Percentiles rank a stretch among this genome's conserved stretches.
Conservation (phyloP, 2,888 invertebrate genomes). For the Cosmia pyralina region DNA sequence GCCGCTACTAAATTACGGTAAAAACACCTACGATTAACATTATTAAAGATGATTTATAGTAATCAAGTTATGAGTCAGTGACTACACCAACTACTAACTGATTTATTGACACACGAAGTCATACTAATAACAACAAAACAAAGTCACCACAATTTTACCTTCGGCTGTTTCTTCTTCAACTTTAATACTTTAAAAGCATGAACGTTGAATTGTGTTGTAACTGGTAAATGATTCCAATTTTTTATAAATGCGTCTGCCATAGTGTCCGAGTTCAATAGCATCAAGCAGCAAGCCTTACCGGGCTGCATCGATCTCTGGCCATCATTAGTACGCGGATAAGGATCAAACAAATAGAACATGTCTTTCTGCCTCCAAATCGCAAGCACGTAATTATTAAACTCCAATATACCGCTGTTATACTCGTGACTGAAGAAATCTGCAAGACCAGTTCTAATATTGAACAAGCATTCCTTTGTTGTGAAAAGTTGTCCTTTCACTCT, state of each 20-base stretch:
- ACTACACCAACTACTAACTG: background rate
- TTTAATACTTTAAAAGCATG: slow-evolving; percentile 91
- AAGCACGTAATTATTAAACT: slow-evolving; percentile 90
- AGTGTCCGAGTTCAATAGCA: slow-evolving; percentile 91
- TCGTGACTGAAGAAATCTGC: slow-evolving; percentile 89
- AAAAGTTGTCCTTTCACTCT: slow-evolving; percentile 86
- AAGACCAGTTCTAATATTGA: slow-evolving; percentile 86
- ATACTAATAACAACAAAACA: background rate
- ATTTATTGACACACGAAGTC: background rate
- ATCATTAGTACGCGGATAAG: slow-evolving; percentile 91
- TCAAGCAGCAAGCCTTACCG: slow-evolving; percentile 91
- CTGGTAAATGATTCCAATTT: slow-evolving; percentile 88
- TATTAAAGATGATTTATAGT: background rate
- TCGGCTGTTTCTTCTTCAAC: slow-evolving; percentile 83
- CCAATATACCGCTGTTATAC: slow-evolving; percentile 88
- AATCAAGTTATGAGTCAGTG: background rate
- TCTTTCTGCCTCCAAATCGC: slow-evolving; percentile 92
- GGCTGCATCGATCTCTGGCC: slow-evolving; percentile 88
- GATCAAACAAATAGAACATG: slow-evolving; percentile 92
- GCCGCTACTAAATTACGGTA: background rate
- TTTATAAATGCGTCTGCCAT: slow-evolving; percentile 87
- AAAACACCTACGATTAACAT: background rate
- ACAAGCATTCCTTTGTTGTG: slow-evolving; percentile 87
- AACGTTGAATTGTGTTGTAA: slow-evolving; percentile 87
- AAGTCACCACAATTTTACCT: slow-evolving; percentile 70